A percentile compares a stretch with the other conserved stretches of the same genome.
Evolutionary conservation across 1,140 invertebrate genomes (phyloP).

Genomic region (Chymomyza costata): DNA sequence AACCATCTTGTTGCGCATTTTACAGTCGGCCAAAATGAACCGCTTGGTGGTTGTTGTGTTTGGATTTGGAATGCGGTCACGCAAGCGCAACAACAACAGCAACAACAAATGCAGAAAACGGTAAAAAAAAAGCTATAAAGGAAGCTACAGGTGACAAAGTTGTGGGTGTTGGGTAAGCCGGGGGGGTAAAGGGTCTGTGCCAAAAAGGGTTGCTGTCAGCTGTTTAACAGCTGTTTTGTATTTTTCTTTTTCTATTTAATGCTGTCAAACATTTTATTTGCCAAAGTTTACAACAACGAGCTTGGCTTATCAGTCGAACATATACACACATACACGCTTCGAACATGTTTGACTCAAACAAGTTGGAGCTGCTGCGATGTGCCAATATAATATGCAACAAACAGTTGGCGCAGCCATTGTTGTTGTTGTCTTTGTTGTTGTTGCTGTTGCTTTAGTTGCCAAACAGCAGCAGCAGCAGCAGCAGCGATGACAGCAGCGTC

Average conservation of each 20-base stretch:
- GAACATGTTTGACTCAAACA: slow-evolving; percentile 54
- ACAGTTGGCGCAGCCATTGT: background rate
- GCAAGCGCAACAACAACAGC: slow-evolving; percentile 14
- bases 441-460: slow-evolving; percentile 25
- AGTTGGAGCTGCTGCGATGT: slow-evolving; percentile 40
- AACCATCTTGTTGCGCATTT: no score
- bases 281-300: no score
- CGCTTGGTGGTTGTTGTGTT: no score
- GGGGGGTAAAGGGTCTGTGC: no score
- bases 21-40: no score
- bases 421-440: slow-evolving; percentile 1
- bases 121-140: no score
- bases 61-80: slow-evolving; percentile 39
- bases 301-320: slow-evolving; percentile 51
- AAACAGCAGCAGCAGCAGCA: slow-evolving; percentile 26
- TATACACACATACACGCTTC: slow-evolving; percentile 11
- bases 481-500: background rate
- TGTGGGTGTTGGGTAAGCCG: no score
- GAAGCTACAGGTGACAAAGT: no score
- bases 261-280: no score
- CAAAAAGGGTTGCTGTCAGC: no score
- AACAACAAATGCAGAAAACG: background rate
- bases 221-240: no score
- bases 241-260: no score
- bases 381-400: slow-evolving; percentile 70